Conservation (phyloP, 2,888 invertebrate genomes). For the Tachina lurida region DNA sequence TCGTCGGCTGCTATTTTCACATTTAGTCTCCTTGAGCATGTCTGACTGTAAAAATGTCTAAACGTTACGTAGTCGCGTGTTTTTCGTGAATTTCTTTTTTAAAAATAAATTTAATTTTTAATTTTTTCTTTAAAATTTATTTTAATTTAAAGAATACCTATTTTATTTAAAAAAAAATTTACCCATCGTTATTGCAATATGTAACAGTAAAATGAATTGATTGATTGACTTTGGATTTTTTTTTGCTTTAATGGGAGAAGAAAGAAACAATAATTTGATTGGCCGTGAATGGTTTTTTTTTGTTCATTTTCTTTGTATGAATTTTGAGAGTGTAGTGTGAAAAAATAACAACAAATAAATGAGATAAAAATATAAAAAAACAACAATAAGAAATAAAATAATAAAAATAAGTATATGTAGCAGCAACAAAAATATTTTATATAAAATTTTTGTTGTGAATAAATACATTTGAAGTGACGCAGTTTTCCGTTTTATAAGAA, state of each 20-base stretch:
- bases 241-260: background rate
- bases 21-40: slow-evolving; percentile 77
- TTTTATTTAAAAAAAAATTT: slow-evolving; percentile 10
- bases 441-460: background rate
- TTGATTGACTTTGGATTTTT: background rate
- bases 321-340: slow-evolving; percentile 41
- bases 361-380: slow-evolving; percentile 17
- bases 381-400: slow-evolving; percentile 12
- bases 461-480: slow-evolving; percentile 40
- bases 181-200: slow-evolving; percentile 24
- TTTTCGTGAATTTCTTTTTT: slow-evolving; percentile 69
- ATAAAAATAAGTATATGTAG: slow-evolving; percentile 38
- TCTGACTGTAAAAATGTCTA: slow-evolving; percentile 80
- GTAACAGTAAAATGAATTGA: slow-evolving; percentile 25
- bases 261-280: slow-evolving; percentile 31
- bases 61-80: slow-evolving; percentile 73
- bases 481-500: slow-evolving; percentile 46
- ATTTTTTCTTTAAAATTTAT: slow-evolving; percentile 13
- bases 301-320: background rate
- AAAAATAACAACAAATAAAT: slow-evolving; percentile 47
- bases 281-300: slow-evolving; percentile 57
- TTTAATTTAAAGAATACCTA: slow-evolving; percentile 25
- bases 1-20: slow-evolving; percentile 63
- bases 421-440: background rate
- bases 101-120: slow-evolving; percentile 14